Conservation (phyloP, 2,888 invertebrate species). For the Tolmerus cingulatus region DNA sequence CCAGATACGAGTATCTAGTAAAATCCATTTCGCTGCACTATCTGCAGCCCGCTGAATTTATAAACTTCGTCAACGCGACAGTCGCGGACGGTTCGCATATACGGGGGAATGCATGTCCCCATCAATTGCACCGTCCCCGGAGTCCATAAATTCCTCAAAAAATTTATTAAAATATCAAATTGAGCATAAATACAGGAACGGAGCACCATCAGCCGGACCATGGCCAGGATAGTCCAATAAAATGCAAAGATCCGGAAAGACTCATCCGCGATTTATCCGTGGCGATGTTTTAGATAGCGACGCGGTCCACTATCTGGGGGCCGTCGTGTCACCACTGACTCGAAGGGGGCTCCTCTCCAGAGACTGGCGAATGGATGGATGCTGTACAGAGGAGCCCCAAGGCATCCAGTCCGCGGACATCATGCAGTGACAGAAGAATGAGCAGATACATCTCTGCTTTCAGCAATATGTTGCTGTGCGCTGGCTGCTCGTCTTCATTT, state of each 20-base stretch:
- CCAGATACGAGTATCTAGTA: background rate
- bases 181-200: conserved; percentile 1
- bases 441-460: conserved; percentile 27
- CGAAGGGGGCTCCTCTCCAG: background rate
- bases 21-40: background rate
- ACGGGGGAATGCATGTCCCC: background rate
- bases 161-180: conserved; percentile 39
- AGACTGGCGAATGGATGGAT: background rate
- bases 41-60: background rate
- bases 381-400: background rate
- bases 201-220: background rate
- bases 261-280: conserved; percentile 11
- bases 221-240: background rate
- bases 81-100: background rate
- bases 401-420: background rate
- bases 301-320: background rate
- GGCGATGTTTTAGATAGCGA: conserved; percentile 4
- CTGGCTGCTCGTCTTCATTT: background rate
- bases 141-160: conserved; percentile 39
- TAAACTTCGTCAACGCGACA: background rate
- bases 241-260: conserved; percentile 31
- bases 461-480: background rate
- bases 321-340: background rate
- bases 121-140: conserved; percentile 1
- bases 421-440: conserved; percentile 33